phyloP scores from a whole-genome alignment of 2,888 invertebrate genomes.

The Epirrita christyi region DNA sequence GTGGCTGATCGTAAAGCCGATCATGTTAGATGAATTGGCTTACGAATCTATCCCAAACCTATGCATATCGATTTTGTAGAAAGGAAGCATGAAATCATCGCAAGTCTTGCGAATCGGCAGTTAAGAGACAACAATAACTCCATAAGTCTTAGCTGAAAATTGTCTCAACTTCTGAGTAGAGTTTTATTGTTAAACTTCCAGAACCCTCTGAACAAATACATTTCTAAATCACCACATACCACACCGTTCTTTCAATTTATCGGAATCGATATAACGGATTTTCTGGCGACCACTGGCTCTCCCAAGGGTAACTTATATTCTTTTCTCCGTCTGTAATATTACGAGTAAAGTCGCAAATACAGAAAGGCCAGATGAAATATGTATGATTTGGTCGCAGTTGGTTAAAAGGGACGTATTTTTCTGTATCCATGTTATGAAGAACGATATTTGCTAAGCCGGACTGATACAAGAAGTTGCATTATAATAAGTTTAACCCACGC shows the following conservation, averaged over 20 bases:
- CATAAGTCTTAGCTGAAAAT: neutral
- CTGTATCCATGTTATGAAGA: constrained; percentile 34
- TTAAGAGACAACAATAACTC: neutral
- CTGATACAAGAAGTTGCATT: constrained; percentile 51
- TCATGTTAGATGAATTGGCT: constrained; percentile 38
- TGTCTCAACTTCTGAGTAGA: constrained; percentile 1
- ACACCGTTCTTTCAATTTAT: constrained; percentile 27
- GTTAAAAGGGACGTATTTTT: constrained; percentile 26
- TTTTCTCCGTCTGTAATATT: constrained; percentile 26
- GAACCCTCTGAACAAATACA: constrained; percentile 16
- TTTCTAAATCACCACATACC: constrained; percentile 19
- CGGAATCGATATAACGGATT: constrained; percentile 33
- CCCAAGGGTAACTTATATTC: constrained; percentile 27
- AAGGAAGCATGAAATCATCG: constrained; percentile 7
- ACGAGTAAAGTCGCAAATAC: constrained; percentile 27
- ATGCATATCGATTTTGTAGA: constrained; percentile 16
- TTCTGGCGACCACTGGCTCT: constrained; percentile 33
- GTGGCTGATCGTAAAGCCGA: constrained; percentile 39
- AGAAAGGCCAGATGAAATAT: constrained; percentile 37
- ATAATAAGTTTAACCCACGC: constrained; percentile 54
- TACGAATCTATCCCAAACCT: constrained; percentile 13
- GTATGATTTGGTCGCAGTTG: constrained; percentile 34
- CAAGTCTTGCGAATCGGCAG: neutral
- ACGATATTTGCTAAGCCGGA: constrained; percentile 41
- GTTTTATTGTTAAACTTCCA: constrained; percentile 10